phyloP scores from a whole-genome alignment of 2,113 vertebrate genomes.

The Dermatemys mawii region DNA sequence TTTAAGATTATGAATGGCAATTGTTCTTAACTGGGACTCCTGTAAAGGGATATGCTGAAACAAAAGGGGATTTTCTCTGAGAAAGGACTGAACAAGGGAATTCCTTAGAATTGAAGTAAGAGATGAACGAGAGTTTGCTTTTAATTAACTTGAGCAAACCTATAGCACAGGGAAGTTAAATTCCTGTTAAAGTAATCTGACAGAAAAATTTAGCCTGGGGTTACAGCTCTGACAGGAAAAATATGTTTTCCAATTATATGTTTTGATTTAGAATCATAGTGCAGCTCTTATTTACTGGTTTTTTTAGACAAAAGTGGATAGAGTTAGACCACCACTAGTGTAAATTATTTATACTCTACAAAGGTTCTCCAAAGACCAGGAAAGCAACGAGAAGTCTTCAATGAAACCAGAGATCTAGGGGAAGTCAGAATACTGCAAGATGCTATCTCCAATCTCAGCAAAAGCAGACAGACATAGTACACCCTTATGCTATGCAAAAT shows the following conservation, averaged over 20 bases:
- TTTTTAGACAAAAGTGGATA: background rate
- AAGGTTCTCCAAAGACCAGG: background rate
- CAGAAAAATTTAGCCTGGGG: background rate
- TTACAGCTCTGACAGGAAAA: background rate
- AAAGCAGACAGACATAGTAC: background rate
- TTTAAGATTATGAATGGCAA: background rate
- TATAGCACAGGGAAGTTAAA: background rate
- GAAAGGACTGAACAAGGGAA: background rate
- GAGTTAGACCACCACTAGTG: accelerated
- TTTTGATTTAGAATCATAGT: background rate
- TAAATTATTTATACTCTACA: background rate
- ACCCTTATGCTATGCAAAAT: background rate
- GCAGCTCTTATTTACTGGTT: background rate
- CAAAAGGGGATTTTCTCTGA: background rate
- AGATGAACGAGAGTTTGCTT: background rate
- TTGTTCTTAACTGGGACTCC: background rate
- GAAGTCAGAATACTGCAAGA: background rate
- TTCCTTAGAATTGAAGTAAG: background rate
- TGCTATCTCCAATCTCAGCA: accelerated
- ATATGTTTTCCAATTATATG: background rate
- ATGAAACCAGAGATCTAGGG: background rate
- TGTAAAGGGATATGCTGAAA: background rate
- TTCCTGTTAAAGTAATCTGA: background rate
- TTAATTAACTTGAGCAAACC: background rate
- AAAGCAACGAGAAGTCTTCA: background rate